Conservation (phyloP, 2,113 vertebrate genomes). For the Sebastes fasciatus region DNA sequence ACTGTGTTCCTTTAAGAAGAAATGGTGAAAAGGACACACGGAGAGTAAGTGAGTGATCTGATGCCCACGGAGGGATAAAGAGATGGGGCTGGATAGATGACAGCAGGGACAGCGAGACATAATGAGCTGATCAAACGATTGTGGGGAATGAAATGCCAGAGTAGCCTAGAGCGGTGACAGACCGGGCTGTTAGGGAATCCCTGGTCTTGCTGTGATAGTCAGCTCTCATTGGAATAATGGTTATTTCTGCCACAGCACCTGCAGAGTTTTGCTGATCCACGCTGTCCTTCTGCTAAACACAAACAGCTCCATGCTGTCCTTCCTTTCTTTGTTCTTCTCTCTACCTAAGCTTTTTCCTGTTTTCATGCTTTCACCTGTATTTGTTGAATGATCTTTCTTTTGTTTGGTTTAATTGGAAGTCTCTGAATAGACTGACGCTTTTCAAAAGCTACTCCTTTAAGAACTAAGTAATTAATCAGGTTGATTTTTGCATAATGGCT, state of each 20-base stretch:
- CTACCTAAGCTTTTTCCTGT: background rate
- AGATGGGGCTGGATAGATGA: slow-evolving; percentile 51
- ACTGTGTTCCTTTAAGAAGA: slow-evolving; percentile 21
- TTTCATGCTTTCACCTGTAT: background rate
- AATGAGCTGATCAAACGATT: slow-evolving; percentile 72
- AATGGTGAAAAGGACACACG: slow-evolving; percentile 16
- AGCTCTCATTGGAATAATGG: slow-evolving; percentile 36
- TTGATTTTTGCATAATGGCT: slow-evolving; percentile 15
- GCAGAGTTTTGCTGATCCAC: slow-evolving; percentile 16
- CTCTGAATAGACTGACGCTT: background rate
- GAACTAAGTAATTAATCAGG: slow-evolving; percentile 18
- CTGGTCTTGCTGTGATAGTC: slow-evolving; percentile 41
- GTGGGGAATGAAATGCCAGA: slow-evolving; percentile 61
- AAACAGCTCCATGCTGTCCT: background rate
- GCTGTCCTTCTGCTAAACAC: background rate
- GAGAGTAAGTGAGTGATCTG: slow-evolving; percentile 19
- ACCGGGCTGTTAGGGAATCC: slow-evolving; percentile 48
- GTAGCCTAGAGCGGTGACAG: slow-evolving; percentile 43
- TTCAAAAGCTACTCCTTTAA: slow-evolving; percentile 9
- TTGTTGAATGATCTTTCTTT: slow-evolving; percentile 16
- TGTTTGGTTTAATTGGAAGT: slow-evolving; percentile 39
- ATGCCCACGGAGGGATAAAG: slow-evolving; percentile 37
- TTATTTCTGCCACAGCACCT: slow-evolving; percentile 36
- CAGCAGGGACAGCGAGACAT: slow-evolving; percentile 46
- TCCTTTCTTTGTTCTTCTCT: background rate